Evolutionary conservation across 2,888 invertebrate genomes (phyloP).

Genomic region (Spodoptera littoralis): DNA sequence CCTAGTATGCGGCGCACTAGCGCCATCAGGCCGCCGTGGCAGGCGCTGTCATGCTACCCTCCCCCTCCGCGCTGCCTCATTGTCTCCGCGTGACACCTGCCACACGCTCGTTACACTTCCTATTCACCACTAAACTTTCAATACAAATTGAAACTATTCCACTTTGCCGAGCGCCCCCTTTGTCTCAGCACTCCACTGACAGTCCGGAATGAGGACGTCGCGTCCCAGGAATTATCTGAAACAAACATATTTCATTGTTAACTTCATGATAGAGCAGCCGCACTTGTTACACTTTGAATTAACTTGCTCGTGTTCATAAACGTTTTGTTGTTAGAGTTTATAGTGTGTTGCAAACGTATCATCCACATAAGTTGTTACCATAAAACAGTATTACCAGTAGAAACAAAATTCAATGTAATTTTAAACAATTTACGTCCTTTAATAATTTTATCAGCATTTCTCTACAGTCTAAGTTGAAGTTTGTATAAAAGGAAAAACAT

Average conservation of each 20-base stretch:
- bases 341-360: too few relatives aligned
- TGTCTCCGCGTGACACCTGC: conserved; percentile 67
- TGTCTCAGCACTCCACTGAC: conserved; percentile 56
- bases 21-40: conserved; percentile 93
- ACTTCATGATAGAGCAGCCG: conserved; percentile 49
- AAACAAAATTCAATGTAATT: conserved; percentile 13
- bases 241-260: conserved; percentile 68
- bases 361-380: too few relatives aligned
- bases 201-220: conserved; percentile 57
- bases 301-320: conserved; percentile 31
- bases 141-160: conserved; percentile 73
- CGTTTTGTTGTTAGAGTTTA: conserved; percentile 5
- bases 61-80: conserved; percentile 77
- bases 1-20: conserved; percentile 95
- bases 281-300: conserved; percentile 39
- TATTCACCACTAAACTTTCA: conserved; percentile 66
- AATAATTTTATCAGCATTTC: conserved; percentile 31
- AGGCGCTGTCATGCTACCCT: conserved; percentile 88
- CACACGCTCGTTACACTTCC: conserved; percentile 62
- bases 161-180: conserved; percentile 66
- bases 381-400: background rate
- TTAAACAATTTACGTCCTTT: conserved; percentile 13
- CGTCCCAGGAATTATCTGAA: conserved; percentile 67
- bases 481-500: conserved; percentile 39
- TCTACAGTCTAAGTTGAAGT: conserved; percentile 27